Evolutionary conservation across 2,797 vertebrate genomes (phyloP).

Genomic region (Hypotaenidia okinawae): DNA sequence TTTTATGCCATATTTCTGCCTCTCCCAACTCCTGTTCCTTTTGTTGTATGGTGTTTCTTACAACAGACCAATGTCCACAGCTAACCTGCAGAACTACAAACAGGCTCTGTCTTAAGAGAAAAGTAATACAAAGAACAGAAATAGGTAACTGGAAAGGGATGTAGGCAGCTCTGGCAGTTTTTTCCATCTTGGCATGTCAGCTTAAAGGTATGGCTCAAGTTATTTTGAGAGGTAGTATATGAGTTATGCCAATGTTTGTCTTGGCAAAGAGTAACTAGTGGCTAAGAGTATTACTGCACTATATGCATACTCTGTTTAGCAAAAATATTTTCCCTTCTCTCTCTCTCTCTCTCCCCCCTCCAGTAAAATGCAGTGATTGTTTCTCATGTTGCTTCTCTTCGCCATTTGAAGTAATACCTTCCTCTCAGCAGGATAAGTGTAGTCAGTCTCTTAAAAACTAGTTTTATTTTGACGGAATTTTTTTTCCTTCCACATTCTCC

Average conservation of each 20-base stretch:
- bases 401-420: neutral
- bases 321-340: neutral
- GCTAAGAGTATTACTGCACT: neutral
- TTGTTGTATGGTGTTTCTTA: neutral
- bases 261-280: neutral
- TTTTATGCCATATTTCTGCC: slow-evolving; percentile 31
- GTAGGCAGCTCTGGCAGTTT: neutral
- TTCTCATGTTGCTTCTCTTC: neutral
- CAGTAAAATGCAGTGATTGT: neutral
- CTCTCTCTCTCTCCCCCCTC: neutral
- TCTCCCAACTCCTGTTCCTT: neutral
- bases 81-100: neutral
- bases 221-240: neutral
- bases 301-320: neutral
- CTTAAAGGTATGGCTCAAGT: neutral
- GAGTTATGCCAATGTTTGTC: neutral
- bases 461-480: neutral
- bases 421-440: neutral
- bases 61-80: neutral
- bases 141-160: neutral
- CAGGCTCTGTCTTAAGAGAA: neutral
- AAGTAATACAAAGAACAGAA: neutral
- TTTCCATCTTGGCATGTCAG: neutral
- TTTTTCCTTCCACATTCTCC: neutral
- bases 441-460: neutral